Conservation (phyloP, 2,797 vertebrate species). For the Cuculus canorus region DNA sequence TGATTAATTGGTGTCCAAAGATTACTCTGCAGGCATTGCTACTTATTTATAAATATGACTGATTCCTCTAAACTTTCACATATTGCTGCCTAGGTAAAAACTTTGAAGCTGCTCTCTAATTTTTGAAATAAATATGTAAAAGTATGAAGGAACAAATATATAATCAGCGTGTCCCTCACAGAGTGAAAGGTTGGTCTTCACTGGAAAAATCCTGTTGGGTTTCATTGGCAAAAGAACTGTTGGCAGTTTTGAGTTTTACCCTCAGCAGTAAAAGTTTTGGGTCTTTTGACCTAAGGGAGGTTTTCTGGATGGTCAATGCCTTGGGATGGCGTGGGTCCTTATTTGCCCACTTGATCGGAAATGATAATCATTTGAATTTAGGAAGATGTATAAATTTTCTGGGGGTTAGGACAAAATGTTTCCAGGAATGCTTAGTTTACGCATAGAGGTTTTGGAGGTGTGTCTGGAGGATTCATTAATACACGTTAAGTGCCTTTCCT, state of each 20-base stretch:
- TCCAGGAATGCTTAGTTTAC: neutral
- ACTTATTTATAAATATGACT: neutral
- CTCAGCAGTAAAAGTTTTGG: neutral
- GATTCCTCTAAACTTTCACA: neutral
- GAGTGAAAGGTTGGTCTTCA: neutral
- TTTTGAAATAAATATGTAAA: neutral
- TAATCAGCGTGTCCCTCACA: neutral
- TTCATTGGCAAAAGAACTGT: neutral
- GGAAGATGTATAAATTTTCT: neutral
- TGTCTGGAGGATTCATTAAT: conserved; percentile 32
- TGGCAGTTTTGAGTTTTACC: neutral
- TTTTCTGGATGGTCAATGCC: neutral
- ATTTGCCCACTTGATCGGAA: neutral
- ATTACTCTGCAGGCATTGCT: neutral
- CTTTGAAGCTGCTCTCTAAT: neutral
- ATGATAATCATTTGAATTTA: neutral
- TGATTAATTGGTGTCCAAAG: neutral
- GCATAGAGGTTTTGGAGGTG: neutral
- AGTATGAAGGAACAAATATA: neutral
- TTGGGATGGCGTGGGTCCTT: neutral
- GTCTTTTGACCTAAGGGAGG: neutral
- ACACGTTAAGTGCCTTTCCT: conserved; percentile 37
- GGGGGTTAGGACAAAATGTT: neutral
- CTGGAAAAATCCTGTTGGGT: neutral
- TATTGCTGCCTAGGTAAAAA: neutral